phyloP scores from a whole-genome alignment of 2,888 invertebrate species.

The Temnothorax ravouxi region DNA sequence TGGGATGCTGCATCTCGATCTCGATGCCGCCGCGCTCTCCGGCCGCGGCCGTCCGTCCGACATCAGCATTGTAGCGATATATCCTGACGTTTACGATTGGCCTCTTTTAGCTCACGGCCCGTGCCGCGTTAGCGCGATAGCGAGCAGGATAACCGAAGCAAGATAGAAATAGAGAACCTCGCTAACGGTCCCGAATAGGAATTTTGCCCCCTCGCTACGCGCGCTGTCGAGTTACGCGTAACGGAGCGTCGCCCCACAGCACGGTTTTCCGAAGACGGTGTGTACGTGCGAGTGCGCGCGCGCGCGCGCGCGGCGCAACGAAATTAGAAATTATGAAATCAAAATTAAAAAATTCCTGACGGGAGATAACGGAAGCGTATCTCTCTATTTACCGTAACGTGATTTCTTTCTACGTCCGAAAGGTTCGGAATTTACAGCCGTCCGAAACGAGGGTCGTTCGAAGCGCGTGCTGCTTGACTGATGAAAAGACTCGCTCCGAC shows the following conservation, averaged over 20 bases:
- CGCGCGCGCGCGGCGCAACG: not conserved
- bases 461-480: not conserved
- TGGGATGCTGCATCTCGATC: slow-evolving; percentile 3
- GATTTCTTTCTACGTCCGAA: not conserved
- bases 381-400: not conserved
- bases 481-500: not conserved
- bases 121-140: slow-evolving; percentile 17
- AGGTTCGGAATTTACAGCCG: not conserved
- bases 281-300: not conserved
- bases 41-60: not conserved
- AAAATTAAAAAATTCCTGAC: not conserved
- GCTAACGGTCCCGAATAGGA: slow-evolving; percentile 57
- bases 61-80: slow-evolving; percentile 5
- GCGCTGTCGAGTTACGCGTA: slow-evolving; percentile 51
- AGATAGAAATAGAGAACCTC: slow-evolving; percentile 50
- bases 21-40: not conserved
- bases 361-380: not conserved
- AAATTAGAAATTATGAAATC: slow-evolving; percentile 21
- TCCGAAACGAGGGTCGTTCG: not conserved
- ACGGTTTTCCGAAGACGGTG: slow-evolving; percentile 19
- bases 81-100: slow-evolving; percentile 33
- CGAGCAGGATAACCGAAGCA: slow-evolving; percentile 23
- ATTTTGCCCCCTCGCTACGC: slow-evolving; percentile 50
- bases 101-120: slow-evolving; percentile 29
- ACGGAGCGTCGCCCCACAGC: slow-evolving; percentile 36